Base-by-base conservation (phyloP, 2,113 vertebrate species). In the Chloropsis cyanopogon region DNA sequence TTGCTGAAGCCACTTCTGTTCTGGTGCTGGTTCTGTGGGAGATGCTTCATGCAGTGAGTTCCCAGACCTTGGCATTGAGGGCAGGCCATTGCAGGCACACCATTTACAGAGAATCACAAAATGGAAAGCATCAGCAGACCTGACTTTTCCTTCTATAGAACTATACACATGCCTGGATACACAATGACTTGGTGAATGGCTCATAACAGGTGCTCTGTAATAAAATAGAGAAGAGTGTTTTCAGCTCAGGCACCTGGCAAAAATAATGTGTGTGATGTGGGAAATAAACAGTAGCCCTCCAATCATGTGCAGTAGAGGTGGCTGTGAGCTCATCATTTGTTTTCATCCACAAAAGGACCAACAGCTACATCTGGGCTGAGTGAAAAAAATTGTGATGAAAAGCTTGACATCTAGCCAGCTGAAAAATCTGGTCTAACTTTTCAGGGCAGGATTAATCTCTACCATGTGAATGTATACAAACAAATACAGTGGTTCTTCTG, bases 201-300 rank as follows among this genome's bases (percentile, higher is more conserved):
- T 92, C 76, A 73, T 93, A 90, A 93, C 95, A 86, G 64, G 29
- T 75, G 33, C 44, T 84, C 63, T 53, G 79, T 88, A 94, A 92
- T 92, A 88, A 96, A 96, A 95, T 82, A 60, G 28, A 92, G 71
- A 88, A 75, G 64, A 82, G 35, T 41, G 39, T 64, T 96, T 93
- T 93, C 77, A 76, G 57, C 88, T 88, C 25, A 81, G 76, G 71
- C 75, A 92, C 66, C 84, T 95, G 90, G 82, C 71, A 86, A 84
- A 93, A 93, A 71, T 90, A 68, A 81, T 42, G 50, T 49, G 29
- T 35, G 29, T 53, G 75, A 73, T 92, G 54, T 57, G 64, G 68
- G 29, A 66, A 93, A 90, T 73, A 61, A 87, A 77, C 13, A 54
- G 44, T 73, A 88, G 52, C 12, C 29, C 29, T 86, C 64, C 73